Percentiles rank a stretch among this genome's conserved stretches.
phyloP scores from a whole-genome alignment of 2,888 invertebrate species.

The Phymatocera aterrima region DNA sequence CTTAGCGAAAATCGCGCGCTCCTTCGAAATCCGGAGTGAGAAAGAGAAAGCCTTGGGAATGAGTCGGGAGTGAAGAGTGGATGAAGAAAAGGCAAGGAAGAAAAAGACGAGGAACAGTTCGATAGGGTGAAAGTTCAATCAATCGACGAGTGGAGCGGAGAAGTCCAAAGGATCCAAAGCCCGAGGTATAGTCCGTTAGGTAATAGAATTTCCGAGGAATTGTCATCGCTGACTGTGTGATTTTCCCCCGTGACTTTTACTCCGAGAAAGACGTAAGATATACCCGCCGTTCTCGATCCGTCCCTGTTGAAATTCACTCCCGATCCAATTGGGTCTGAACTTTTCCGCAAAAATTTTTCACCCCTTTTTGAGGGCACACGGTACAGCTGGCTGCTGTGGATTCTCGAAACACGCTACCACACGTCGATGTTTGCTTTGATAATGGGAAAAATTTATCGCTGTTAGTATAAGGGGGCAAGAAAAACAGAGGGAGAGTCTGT shows the following conservation, averaged over 20 bases:
- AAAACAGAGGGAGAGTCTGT: no score
- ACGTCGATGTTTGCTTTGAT: no score
- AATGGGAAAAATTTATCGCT: no score
- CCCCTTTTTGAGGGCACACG: neutral
- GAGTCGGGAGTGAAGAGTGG: slow-evolving; percentile 38
- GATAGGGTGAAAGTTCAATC: slow-evolving; percentile 16
- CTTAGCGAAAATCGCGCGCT: slow-evolving; percentile 19
- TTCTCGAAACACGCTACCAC: no score
- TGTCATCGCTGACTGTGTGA: slow-evolving; percentile 30
- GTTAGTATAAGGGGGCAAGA: no score
- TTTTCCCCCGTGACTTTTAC: slow-evolving; percentile 27
- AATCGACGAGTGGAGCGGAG: neutral
- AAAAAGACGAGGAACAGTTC: slow-evolving; percentile 8
- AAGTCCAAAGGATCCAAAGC: neutral
- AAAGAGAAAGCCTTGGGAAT: slow-evolving; percentile 5
- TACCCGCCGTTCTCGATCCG: neutral
- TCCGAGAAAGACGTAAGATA: neutral
- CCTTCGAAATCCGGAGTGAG: neutral
- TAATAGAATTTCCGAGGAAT: slow-evolving; percentile 29
- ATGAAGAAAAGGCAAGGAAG: slow-evolving; percentile 20
- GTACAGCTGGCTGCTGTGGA: no score
- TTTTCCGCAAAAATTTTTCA: slow-evolving; percentile 4
- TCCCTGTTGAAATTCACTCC: slow-evolving; percentile 21
- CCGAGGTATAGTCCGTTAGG: slow-evolving; percentile 32
- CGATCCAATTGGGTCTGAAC: slow-evolving; percentile 25